Evolutionary conservation across 2,113 vertebrate species (phyloP), one percentile per base, ranked within the genome.

Genomic region (Uropsilus gracilis): DNA sequence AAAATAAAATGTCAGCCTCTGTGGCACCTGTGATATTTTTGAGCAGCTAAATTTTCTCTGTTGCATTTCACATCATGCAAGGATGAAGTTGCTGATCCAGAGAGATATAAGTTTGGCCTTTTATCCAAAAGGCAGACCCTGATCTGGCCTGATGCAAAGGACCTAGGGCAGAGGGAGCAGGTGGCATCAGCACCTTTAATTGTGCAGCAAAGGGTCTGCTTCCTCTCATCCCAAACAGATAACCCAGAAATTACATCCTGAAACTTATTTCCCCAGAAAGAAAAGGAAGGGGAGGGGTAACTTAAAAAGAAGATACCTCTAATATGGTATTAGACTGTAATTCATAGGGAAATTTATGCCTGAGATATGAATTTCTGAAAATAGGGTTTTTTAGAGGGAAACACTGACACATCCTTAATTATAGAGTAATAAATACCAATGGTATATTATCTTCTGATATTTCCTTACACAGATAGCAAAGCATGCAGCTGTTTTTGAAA

Each of bases 351-450:
- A 96, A 97, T 98, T 98, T 98, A 96, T 96, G 97, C 96, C 93
- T 95, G 97, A 98, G 97, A 98, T 98, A 97, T 97, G 98, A 98
- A 97, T 98, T 98, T 98, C 97, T 97, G 96, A 97, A 98, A 98
- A 98, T 98, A 97, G 97, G 96, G 88, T 95, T 95, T 98, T 98
- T 95, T 84, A 96, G 97, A 98, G 97, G 97, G 97, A 98, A 98
- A 97, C 97, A 87, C 96, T 98, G 98, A 98, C 97, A 98, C 98
- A 92, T 97, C 96, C 97, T 98, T 98, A 98, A 98, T 98, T 98
- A 98, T 86, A 97, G 98, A 97, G 98, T 98, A 98, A 98, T 98
- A 98, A 98, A 98, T 98, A 98, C 98, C 98, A 86, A 71, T 93
- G 95, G 98, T 91, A 97, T 98, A 90, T 98, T 98, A 98, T 98